Base-by-base conservation (phyloP, 2,888 invertebrate genomes). In the Acanthosepion lycidas region DNA sequence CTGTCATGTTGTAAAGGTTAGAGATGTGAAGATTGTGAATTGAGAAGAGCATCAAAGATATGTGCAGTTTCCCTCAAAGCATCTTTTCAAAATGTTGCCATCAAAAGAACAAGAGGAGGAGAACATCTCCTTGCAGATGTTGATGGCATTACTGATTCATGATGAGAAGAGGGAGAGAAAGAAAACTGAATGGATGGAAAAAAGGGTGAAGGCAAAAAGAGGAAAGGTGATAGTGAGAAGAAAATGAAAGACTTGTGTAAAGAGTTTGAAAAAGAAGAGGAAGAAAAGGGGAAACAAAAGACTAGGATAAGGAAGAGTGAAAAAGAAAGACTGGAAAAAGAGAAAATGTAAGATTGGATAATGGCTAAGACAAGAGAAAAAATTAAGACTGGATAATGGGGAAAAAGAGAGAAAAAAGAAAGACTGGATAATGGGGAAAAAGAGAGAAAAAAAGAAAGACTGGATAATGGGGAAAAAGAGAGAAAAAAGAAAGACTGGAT, bases 371-470 rank as follows among this genome's bases (percentile, higher is more conserved):
- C 0, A 3, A n/a, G n/a, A 33, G 18, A 33, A n/a, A n/a, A 42
- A 42, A 42, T 1, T 2, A 42, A 42, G 42, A 3, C 42, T 42
- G 42, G 42, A 42, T 42, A 42, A 42, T 42, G 42, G 42, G 42
- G 3, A 42, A 42, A 3, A 42, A 3, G 2, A 12, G n/a, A 9
- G 12, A 12, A 78, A 28, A n/a, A 78, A 8, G n/a, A n/a, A n/a
- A n/a, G 18, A n/a, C 1, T 4, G n/a, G 78, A 0, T n/a, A n/a
- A 2, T 0, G 8, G 4, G 15, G 12, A 55, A n/a, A n/a, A 18
- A 59, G 33, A 33, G 42, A 42, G 42, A 3, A 42, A 42, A 42
- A 42, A 42, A 3, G 42, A 42, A 42, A 42, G 42, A 42, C 42
- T 42, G 42, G 42, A 42, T 42, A 42, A 8, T 28, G 26, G 3